A percentile compares a stretch with the other conserved stretches of the same genome.
Evolutionary conservation across 2,888 invertebrate genomes (phyloP).

Genomic region (Pecten maximus): DNA sequence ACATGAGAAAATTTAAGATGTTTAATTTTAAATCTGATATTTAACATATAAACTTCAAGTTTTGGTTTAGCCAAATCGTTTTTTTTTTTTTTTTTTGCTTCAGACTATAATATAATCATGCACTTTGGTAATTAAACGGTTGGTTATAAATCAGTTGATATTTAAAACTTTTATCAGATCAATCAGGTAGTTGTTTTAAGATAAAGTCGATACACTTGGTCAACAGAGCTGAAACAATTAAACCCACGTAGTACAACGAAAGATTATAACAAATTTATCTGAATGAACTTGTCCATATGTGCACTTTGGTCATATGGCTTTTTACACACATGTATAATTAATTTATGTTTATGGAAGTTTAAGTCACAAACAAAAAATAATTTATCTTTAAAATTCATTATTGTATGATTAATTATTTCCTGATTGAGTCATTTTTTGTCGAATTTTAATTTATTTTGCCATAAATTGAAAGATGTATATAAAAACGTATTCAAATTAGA

Average conservation of each 20-base stretch:
- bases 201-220: background rate
- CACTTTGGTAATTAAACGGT: background rate
- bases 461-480: too few relatives aligned
- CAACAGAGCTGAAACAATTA: background rate
- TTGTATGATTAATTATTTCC: too few relatives aligned
- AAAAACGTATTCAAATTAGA: too few relatives aligned
- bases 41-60: background rate
- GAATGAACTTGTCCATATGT: conserved; percentile 30
- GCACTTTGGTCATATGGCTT: background rate
- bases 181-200: background rate
- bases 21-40: background rate
- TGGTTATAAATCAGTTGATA: background rate
- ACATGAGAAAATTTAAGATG: background rate
- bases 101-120: background rate
- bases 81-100: background rate
- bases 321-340: too few relatives aligned
- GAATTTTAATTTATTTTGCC: too few relatives aligned
- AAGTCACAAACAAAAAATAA: too few relatives aligned
- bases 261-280: background rate
- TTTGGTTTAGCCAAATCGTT: background rate
- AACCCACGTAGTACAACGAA: background rate
- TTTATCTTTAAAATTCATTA: too few relatives aligned
- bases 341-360: too few relatives aligned
- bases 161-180: background rate
- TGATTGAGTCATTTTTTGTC: too few relatives aligned